phyloP scores from a whole-genome alignment of 2,797 vertebrate species.

The Alfaro cultratus region DNA sequence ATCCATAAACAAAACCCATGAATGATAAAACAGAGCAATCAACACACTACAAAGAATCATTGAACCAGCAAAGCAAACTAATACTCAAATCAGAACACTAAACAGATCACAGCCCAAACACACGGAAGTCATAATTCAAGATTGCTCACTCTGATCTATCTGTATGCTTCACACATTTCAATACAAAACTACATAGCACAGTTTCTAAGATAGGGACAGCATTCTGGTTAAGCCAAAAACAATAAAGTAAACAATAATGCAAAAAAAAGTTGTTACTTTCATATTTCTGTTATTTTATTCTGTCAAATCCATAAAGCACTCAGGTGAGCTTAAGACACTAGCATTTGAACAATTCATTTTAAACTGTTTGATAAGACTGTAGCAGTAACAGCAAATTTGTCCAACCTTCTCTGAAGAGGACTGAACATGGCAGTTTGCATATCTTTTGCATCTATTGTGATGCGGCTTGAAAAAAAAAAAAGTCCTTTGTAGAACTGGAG shows the following conservation, averaged over 20 bases:
- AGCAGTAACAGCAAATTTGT: background rate
- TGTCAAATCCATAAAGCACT: background rate
- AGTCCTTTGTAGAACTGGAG: background rate
- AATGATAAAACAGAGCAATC: conserved; percentile 6
- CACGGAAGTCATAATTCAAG: background rate
- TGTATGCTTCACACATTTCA: background rate
- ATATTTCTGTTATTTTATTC: background rate
- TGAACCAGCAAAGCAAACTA: background rate
- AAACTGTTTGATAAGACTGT: background rate
- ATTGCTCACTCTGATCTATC: background rate
- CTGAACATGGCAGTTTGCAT: too few relatives aligned
- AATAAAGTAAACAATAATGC: background rate
- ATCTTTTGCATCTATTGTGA: background rate
- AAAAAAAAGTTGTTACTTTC: background rate
- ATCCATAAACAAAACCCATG: conserved; percentile 4
- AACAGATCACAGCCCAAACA: background rate
- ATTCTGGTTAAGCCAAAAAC: background rate
- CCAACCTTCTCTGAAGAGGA: background rate
- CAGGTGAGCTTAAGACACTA: background rate
- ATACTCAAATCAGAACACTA: conserved; percentile 2
- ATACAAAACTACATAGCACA: background rate
- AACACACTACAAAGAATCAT: conserved; percentile 1
- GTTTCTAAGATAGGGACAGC: background rate
- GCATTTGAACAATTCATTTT: background rate
- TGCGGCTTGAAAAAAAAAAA: background rate